A percentile compares a stretch with the other conserved stretches of the same genome.
Evolutionary conservation across 2,797 vertebrate species (phyloP).

Genomic region (Chelmon rostratus): DNA sequence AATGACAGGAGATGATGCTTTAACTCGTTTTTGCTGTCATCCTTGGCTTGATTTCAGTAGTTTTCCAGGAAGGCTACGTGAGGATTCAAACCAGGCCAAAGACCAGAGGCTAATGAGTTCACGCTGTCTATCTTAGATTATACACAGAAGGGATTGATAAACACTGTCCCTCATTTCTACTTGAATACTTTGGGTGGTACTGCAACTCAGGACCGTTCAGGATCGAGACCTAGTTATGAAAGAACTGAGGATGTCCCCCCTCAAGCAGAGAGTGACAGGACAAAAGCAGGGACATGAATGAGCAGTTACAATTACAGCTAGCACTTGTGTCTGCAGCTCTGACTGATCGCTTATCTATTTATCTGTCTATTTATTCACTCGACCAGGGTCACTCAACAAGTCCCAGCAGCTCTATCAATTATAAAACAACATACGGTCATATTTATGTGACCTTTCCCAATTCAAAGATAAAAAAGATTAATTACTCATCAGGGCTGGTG

Average conservation of each 20-base stretch:
- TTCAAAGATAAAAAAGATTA: slow-evolving; percentile 43
- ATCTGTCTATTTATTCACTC: slow-evolving; percentile 53
- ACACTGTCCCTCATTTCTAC: slow-evolving; percentile 38
- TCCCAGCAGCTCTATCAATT: slow-evolving; percentile 56
- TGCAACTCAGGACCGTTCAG: slow-evolving; percentile 56
- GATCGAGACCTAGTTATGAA: slow-evolving; percentile 44
- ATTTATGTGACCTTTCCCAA: slow-evolving; percentile 46
- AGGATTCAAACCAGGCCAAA: slow-evolving; percentile 31
- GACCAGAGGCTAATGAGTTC: slow-evolving; percentile 23
- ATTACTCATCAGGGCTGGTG: slow-evolving; percentile 23
- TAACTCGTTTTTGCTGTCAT: slow-evolving; percentile 3
- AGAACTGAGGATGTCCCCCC: slow-evolving; percentile 43
- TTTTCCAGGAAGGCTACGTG: slow-evolving; percentile 10
- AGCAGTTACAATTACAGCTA: slow-evolving; percentile 31
- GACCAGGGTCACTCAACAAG: slow-evolving; percentile 28
- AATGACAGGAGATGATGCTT: background rate
- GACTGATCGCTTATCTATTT: slow-evolving; percentile 53
- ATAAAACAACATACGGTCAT: slow-evolving; percentile 40
- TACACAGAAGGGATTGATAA: slow-evolving; percentile 38
- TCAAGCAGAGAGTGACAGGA: slow-evolving; percentile 34
- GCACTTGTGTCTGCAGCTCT: slow-evolving; percentile 27
- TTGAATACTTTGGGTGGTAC: slow-evolving; percentile 66
- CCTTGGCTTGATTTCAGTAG: background rate
- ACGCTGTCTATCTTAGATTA: slow-evolving; percentile 25
- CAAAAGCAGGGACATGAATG: slow-evolving; percentile 42